A percentile compares a stretch with the other conserved stretches of the same genome.
Conservation (phyloP, 2,888 invertebrate genomes). For the Lasioglossum lativentre region DNA sequence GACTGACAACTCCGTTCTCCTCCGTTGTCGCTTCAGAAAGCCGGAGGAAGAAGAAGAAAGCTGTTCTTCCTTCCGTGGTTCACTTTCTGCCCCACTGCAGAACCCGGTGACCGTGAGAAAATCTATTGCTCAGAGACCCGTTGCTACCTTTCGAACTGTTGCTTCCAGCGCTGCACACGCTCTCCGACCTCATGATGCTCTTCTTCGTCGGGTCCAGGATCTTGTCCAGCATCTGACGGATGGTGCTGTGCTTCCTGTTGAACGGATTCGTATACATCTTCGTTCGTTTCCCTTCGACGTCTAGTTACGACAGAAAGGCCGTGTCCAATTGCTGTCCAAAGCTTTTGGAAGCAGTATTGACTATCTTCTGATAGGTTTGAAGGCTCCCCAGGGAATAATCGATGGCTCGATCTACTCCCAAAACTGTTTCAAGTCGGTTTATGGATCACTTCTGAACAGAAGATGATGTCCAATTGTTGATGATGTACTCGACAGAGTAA, state of each 20-base stretch:
- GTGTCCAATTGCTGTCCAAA: not conserved
- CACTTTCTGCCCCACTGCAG: slow-evolving; percentile 81
- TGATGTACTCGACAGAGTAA: not conserved
- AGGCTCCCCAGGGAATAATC: not conserved
- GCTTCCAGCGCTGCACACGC: slow-evolving; percentile 79
- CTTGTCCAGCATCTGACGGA: slow-evolving; percentile 88
- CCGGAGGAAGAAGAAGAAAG: slow-evolving; percentile 26
- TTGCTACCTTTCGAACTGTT: slow-evolving; percentile 77
- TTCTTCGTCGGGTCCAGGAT: slow-evolving; percentile 86
- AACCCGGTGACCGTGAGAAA: slow-evolving; percentile 70
- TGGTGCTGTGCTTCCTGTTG: slow-evolving; percentile 89
- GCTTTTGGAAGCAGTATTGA: not conserved
- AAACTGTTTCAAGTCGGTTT: not conserved
- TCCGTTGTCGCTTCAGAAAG: slow-evolving; percentile 16
- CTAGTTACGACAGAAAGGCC: not conserved
- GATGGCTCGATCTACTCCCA: not conserved
- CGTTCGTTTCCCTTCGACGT: not conserved
- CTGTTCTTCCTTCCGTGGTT: slow-evolving; percentile 34
- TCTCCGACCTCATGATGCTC: slow-evolving; percentile 80
- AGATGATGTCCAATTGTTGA: not conserved
- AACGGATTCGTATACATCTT: slow-evolving; percentile 90
- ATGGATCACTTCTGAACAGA: not conserved
- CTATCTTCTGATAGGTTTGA: not conserved
- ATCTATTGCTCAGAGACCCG: slow-evolving; percentile 70
- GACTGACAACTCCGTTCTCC: slow-evolving; percentile 23